Conservation (phyloP, 2,113 vertebrate species). For the Trochalopteron elliotii region DNA sequence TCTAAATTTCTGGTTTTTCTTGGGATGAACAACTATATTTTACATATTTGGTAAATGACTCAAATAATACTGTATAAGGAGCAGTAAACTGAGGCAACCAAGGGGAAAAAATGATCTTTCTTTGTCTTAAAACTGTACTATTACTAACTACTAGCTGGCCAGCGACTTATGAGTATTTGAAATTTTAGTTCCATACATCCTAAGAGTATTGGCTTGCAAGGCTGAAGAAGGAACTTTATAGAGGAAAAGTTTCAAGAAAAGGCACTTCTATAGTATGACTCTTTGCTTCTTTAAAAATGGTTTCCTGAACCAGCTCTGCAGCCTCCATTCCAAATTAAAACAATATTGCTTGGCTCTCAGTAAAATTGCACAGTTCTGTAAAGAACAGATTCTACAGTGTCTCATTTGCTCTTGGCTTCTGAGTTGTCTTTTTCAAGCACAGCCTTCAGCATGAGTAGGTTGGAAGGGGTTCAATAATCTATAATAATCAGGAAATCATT, state of each 20-base stretch:
- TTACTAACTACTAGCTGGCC: not conserved
- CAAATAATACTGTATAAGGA: not conserved
- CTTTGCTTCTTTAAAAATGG: not conserved
- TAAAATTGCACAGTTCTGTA: not conserved
- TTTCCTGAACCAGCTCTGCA: not conserved
- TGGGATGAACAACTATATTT: not conserved
- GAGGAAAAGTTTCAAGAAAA: not conserved
- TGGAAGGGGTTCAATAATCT: constrained; percentile 13
- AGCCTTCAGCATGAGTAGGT: not conserved
- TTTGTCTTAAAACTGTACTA: not conserved
- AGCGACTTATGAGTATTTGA: not conserved
- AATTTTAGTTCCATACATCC: not conserved
- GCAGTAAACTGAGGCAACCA: not conserved
- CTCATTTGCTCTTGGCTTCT: not conserved
- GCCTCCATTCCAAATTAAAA: constrained; percentile 3
- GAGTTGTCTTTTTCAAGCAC: not conserved
- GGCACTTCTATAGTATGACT: not conserved
- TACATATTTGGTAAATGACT: not conserved
- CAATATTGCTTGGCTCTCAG: not conserved
- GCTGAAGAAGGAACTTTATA: not conserved
- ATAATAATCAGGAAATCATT: constrained; percentile 65
- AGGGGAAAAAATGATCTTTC: not conserved
- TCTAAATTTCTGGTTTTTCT: not conserved
- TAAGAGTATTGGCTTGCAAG: not conserved
- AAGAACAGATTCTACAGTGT: not conserved